Percentiles rank a stretch among this genome's conserved stretches.
phyloP scores from a whole-genome alignment of 1,140 invertebrate species.

The Oreohelix idahoensis region DNA sequence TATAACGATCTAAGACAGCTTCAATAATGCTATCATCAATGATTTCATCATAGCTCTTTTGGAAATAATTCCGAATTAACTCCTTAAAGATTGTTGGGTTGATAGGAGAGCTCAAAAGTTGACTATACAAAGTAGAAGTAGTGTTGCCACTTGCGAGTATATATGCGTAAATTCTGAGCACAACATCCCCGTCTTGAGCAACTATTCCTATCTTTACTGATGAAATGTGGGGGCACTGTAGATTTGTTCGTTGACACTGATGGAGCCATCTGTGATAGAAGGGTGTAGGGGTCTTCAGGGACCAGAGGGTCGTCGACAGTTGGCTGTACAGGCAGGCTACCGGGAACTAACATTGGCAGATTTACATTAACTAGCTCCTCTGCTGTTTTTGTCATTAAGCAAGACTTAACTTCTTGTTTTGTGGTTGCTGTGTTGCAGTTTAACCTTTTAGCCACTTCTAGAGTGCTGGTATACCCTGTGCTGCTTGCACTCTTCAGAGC shows the following conservation, averaged over 20 bases:
- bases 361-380: neutral
- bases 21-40: neutral
- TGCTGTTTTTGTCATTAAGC: constrained; percentile 1
- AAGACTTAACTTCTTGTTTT: neutral
- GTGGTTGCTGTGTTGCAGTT: neutral
- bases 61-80: neutral
- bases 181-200: neutral
- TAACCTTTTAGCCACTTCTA: neutral
- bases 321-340: neutral
- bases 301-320: neutral
- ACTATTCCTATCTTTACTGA: neutral
- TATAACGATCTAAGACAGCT: neutral
- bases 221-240: neutral
- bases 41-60: neutral
- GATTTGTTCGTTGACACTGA: neutral
- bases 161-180: neutral
- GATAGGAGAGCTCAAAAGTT: too few species aligned
- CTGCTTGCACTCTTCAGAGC: neutral
- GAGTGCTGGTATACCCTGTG: neutral
- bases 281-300: neutral
- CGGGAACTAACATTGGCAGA: neutral
- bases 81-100: neutral
- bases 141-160: neutral
- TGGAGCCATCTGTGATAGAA: neutral
- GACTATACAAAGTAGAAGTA: neutral